A percentile compares a stretch with the other conserved stretches of the same genome.
Conservation (phyloP, 2,113 vertebrate genomes). For the Tapirus terrestris region DNA sequence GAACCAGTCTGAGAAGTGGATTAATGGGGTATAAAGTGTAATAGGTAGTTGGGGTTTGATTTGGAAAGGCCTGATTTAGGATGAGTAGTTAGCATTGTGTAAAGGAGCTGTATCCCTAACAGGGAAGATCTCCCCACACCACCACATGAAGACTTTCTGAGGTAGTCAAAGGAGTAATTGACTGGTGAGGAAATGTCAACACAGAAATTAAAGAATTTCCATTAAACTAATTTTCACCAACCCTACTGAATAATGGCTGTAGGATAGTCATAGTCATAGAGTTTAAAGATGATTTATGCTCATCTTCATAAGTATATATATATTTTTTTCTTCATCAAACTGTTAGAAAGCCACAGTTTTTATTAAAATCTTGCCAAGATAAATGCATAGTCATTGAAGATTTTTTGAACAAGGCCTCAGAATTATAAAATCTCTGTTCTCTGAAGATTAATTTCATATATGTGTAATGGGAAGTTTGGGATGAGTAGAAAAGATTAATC, state of each 20-base stretch:
- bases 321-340: constrained; percentile 12
- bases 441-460: background rate
- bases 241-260: background rate
- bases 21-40: background rate
- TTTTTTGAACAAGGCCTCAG: constrained; percentile 11
- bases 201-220: background rate
- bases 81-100: background rate
- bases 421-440: constrained; percentile 29
- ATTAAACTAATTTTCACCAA: background rate
- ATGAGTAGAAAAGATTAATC: background rate
- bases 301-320: background rate
- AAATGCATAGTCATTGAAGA: constrained; percentile 11
- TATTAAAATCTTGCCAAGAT: constrained; percentile 16
- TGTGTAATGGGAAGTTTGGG: background rate
- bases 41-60: background rate
- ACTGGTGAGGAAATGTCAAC: background rate
- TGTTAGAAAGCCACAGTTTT: background rate
- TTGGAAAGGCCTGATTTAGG: background rate
- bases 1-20: background rate
- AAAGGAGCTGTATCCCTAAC: background rate
- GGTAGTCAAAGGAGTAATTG: background rate
- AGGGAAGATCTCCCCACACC: background rate
- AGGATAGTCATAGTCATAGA: background rate
- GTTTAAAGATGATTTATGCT: no score
- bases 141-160: background rate